These are phyloP conservation scores for Morpho helenor DNA, from an alignment of 2,888 invertebrate species.

Conservation along the genomic window DNA sequence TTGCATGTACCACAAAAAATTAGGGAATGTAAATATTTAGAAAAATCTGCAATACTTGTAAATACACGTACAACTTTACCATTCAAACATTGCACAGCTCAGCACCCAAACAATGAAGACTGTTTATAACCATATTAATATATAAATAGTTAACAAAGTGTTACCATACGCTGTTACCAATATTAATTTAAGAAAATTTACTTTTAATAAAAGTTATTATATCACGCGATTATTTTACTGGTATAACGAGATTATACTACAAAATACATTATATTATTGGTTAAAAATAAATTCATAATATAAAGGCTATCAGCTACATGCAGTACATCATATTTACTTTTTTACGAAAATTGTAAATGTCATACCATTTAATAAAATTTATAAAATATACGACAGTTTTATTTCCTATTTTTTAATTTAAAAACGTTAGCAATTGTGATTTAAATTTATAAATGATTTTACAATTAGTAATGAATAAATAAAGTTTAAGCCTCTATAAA, in stretches of 20 bases:
- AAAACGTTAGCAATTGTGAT: too few relatives aligned
- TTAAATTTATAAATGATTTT: too few relatives aligned
- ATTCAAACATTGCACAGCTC: constrained; percentile 30
- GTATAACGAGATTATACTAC: constrained; percentile 5
- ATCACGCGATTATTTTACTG: constrained; percentile 1
- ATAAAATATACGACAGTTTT: constrained; percentile 47
- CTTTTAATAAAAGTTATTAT: constrained; percentile 26
- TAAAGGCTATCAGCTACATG: constrained; percentile 14
- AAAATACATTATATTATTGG: constrained; percentile 4
- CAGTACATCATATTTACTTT: constrained; percentile 40
- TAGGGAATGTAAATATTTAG: constrained; percentile 55
- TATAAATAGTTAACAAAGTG: constrained; percentile 31
- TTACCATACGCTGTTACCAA: constrained; percentile 53
- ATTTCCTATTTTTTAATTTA: constrained; percentile 35
- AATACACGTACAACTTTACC: constrained; percentile 50
- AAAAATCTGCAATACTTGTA: constrained; percentile 48
- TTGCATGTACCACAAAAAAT: constrained; percentile 46
- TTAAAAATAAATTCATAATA: constrained; percentile 3
- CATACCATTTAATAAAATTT: constrained; percentile 72
- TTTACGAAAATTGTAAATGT: constrained; percentile 65
- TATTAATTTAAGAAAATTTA: constrained; percentile 36
- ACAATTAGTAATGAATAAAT: too few relatives aligned
- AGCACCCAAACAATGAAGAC: constrained; percentile 49
- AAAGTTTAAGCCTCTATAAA: too few relatives aligned
- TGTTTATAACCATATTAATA: constrained; percentile 47